These are phyloP conservation scores for Platorchestia sp. DNA, from an alignment of 1,140 invertebrate species.

Conservation along the genomic window DNA sequence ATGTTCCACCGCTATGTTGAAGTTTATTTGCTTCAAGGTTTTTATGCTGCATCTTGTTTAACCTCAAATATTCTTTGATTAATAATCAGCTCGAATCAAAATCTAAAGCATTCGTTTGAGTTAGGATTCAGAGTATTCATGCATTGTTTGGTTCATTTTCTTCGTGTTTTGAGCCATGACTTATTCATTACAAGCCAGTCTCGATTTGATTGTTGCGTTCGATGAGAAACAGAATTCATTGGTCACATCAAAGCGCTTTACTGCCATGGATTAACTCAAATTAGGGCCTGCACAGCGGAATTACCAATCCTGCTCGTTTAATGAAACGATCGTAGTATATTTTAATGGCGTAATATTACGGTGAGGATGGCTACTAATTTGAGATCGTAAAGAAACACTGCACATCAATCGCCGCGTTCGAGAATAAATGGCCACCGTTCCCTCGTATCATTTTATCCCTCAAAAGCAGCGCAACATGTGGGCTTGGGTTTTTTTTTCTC, in stretches of 20 bases:
- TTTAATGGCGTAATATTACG: conserved; percentile 25
- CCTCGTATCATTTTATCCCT: background rate
- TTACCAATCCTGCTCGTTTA: conserved; percentile 9
- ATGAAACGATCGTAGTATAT: conserved; percentile 33
- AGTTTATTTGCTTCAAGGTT: no score
- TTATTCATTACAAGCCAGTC: background rate
- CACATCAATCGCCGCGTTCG: background rate
- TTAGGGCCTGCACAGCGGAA: background rate
- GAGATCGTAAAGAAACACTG: conserved; percentile 7
- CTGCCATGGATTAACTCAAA: background rate
- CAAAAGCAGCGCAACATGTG: background rate
- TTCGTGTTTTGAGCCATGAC: background rate
- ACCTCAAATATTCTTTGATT: no score
- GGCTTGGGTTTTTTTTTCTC: background rate
- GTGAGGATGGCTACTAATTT: conserved; percentile 22
- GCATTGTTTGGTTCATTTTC: background rate
- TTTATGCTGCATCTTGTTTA: no score
- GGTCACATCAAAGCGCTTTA: conserved; percentile 18
- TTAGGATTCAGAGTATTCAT: background rate
- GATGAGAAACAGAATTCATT: conserved; percentile 20
- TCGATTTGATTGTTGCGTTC: conserved; percentile 2
- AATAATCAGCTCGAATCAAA: no score
- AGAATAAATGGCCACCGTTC: background rate
- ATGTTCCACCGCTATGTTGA: no score
- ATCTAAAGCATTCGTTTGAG: no score